phyloP scores from a whole-genome alignment of 2,797 vertebrate species.

The Neosilurus mollespiculum region DNA sequence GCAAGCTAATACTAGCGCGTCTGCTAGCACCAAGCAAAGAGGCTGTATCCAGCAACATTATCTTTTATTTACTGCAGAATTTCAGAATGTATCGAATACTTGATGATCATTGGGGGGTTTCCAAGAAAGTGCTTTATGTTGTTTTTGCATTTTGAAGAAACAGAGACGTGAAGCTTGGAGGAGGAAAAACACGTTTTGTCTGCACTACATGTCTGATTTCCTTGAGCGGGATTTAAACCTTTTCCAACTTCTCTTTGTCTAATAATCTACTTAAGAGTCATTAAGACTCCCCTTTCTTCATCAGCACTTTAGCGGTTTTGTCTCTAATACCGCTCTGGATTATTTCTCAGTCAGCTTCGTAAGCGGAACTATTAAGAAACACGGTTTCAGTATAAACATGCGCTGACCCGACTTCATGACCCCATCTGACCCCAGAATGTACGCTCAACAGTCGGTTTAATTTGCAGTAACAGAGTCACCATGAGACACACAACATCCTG shows the following conservation, averaged over 20 bases:
- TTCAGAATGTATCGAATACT: no score
- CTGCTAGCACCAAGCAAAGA: no score
- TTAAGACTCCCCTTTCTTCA: slow-evolving; percentile 44
- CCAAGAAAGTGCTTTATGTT: background rate
- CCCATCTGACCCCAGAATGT: background rate
- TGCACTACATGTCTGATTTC: background rate
- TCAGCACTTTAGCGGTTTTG: slow-evolving; percentile 42
- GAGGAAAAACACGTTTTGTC: background rate
- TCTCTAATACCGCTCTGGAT: slow-evolving; percentile 31
- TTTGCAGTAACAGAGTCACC: background rate
- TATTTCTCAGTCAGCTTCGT: slow-evolving; percentile 18
- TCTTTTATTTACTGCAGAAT: no score
- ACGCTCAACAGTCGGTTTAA: background rate
- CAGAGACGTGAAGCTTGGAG: background rate
- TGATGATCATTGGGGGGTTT: no score
- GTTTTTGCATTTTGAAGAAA: background rate
- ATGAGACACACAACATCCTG: no score
- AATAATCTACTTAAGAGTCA: slow-evolving; percentile 41
- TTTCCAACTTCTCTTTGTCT: slow-evolving; percentile 16
- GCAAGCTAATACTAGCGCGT: no score
- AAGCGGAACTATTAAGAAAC: background rate
- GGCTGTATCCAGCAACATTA: no score
- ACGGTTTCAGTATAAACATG: background rate
- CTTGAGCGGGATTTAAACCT: background rate
- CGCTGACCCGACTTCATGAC: background rate